A percentile compares a stretch with the other conserved stretches of the same genome.
Conservation (phyloP, 1,140 invertebrate genomes). For the Penaeus japonicus region DNA sequence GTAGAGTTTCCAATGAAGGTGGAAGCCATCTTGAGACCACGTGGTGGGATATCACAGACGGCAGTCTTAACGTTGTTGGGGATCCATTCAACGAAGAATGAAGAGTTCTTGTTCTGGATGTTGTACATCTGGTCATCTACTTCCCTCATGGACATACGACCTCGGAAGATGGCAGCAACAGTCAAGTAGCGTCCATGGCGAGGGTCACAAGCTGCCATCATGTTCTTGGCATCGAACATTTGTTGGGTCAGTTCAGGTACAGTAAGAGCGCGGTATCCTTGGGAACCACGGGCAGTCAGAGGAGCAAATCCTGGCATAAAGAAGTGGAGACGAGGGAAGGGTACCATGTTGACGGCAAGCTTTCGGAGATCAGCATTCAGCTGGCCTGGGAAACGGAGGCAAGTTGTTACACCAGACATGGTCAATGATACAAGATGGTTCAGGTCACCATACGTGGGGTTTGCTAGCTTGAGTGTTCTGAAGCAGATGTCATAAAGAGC, state of each 20-base stretch:
- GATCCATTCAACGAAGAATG: constrained; percentile 51
- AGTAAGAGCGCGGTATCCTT: constrained; percentile 45
- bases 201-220: constrained; percentile 51
- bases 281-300: constrained; percentile 40
- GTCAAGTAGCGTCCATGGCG: constrained; percentile 45
- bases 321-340: constrained; percentile 48
- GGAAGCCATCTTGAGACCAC: constrained; percentile 42
- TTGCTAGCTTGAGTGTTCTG: constrained; percentile 44
- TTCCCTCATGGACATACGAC: constrained; percentile 49
- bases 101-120: constrained; percentile 50
- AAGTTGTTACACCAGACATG: constrained; percentile 50
- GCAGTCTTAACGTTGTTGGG: constrained; percentile 49
- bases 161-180: constrained; percentile 44
- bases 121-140: constrained; percentile 53
- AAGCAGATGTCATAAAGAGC: constrained; percentile 49
- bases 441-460: constrained; percentile 45
- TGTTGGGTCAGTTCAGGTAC: constrained; percentile 52
- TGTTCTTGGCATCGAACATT: constrained; percentile 53
- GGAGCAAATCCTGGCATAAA: constrained; percentile 53
- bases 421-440: constrained; percentile 46
- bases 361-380: constrained; percentile 47
- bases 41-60: constrained; percentile 46
- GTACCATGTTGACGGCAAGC: constrained; percentile 46
- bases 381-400: constrained; percentile 43
- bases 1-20: constrained; percentile 51